These are phyloP conservation scores for Melinaea menophilus DNA, from an alignment of 2,888 invertebrate genomes.

Conservation along the genomic window DNA sequence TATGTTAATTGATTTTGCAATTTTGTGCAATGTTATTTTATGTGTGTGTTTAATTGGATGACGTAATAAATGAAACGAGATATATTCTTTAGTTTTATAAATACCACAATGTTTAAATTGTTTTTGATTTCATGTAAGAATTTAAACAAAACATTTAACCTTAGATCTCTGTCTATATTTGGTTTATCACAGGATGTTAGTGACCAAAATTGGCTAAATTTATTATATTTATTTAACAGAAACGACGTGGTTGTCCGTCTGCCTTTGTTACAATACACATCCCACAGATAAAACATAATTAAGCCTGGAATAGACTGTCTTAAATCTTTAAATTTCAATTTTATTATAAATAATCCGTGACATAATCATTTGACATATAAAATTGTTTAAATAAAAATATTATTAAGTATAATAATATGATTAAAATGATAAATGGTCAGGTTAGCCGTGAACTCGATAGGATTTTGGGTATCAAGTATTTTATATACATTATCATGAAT, in stretches of 20 bases:
- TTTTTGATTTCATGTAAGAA: background rate
- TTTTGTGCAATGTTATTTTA: slow-evolving; percentile 33
- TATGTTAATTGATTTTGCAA: slow-evolving; percentile 36
- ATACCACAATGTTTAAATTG: background rate
- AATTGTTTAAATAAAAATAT: too few species aligned
- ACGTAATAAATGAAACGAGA: too few species aligned
- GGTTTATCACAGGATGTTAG: slow-evolving; percentile 27
- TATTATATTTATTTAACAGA: slow-evolving; percentile 3
- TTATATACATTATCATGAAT: too few species aligned
- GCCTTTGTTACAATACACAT: background rate
- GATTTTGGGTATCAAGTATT: too few species aligned
- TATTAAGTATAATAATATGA: too few species aligned
- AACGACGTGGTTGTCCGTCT: background rate
- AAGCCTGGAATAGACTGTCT: background rate
- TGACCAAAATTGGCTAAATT: slow-evolving; percentile 32
- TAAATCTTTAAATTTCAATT: background rate
- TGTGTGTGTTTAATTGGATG: too few species aligned
- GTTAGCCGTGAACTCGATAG: too few species aligned
- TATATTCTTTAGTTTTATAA: slow-evolving; percentile 16
- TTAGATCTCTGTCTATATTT: slow-evolving; percentile 20
- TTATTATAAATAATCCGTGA: too few species aligned
- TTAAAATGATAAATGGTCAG: too few species aligned
- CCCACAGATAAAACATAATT: background rate
- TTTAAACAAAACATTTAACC: slow-evolving; percentile 9
- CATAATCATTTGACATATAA: too few species aligned